A percentile compares a stretch with the other conserved stretches of the same genome.
Conservation (phyloP, 2,113 vertebrate species). For the Heloderma charlesbogerti region DNA sequence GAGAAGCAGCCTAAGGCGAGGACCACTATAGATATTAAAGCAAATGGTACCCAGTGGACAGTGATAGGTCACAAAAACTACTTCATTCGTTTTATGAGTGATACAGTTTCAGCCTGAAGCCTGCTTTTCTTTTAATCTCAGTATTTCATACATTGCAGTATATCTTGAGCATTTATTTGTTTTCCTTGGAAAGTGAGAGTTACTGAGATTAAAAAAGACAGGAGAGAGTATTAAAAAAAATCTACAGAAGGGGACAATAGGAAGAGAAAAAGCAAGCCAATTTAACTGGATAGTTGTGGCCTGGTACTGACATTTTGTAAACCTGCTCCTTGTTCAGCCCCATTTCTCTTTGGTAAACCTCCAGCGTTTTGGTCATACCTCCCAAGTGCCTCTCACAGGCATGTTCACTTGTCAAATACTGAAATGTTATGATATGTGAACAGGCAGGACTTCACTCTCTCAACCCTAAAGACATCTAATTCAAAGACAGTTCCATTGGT, state of each 20-base stretch:
- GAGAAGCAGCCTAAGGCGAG: slow-evolving; percentile 34
- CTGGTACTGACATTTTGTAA: slow-evolving; percentile 12
- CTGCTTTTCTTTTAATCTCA: slow-evolving; percentile 57
- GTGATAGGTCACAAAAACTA: slow-evolving; percentile 47
- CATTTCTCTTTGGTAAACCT: not conserved
- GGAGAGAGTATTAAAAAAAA: slow-evolving; percentile 56
- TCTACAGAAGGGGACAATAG: slow-evolving; percentile 37
- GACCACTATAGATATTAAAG: slow-evolving; percentile 32
- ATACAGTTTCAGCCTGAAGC: slow-evolving; percentile 58
- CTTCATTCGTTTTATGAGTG: slow-evolving; percentile 56
- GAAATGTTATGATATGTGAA: not conserved
- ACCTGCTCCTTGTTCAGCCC: not conserved
- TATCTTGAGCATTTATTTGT: slow-evolving; percentile 59
- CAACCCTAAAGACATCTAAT: not conserved
- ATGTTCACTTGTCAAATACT: slow-evolving; percentile 7
- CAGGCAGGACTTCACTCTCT: not conserved
- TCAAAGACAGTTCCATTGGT: not conserved
- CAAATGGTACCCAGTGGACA: slow-evolving; percentile 45
- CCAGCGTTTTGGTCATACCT: not conserved
- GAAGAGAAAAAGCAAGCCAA: not conserved
- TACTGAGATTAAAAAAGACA: slow-evolving; percentile 59
- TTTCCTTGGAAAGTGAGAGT: slow-evolving; percentile 49
- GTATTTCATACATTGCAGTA: slow-evolving; percentile 50
- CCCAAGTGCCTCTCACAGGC: not conserved
- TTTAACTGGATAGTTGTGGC: not conserved